Percentiles rank a stretch among this genome's conserved stretches.
Conservation (phyloP, 2,797 vertebrate genomes). For the Liasis olivaceus region DNA sequence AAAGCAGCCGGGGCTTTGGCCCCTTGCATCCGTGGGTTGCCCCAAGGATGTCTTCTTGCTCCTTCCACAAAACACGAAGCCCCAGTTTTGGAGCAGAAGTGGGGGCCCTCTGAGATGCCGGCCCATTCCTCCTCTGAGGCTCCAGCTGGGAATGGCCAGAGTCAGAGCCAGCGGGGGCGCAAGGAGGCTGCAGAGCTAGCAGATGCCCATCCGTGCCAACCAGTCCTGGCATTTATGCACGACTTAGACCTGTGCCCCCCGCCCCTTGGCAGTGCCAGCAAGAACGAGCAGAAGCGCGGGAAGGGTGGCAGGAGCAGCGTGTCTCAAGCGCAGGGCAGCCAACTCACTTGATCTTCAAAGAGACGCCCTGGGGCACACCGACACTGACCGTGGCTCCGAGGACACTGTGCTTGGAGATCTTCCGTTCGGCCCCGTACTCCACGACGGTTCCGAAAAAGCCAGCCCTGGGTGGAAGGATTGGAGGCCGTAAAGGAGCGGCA, state of each 20-base stretch:
- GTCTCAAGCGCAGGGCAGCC: not conserved
- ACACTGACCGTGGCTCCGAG: conserved; percentile 93
- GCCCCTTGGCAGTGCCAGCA: accelerated
- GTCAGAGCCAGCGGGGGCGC: not conserved
- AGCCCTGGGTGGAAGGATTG: conserved; percentile 75
- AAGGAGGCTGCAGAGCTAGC: not conserved
- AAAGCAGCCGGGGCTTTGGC: not conserved
- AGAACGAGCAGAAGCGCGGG: no score
- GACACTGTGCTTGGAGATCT: conserved; percentile 96
- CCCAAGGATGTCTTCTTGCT: no score
- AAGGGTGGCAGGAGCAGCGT: not conserved
- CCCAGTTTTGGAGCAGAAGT: no score
- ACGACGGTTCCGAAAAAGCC: conserved; percentile 96
- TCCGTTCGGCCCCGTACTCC: conserved; percentile 95
- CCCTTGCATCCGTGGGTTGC: not conserved
- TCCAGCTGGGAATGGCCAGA: no score
- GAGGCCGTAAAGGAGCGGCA: not conserved
- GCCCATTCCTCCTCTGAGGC: no score
- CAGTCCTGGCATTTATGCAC: not conserved
- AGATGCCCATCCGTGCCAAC: not conserved
- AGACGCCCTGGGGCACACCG: conserved; percentile 94
- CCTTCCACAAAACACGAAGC: no score
- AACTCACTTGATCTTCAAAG: conserved; percentile 97
- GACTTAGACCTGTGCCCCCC: not conserved
- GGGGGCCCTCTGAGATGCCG: not conserved